Conservation (phyloP, 2,888 invertebrate genomes). For the Subacronicta megacephala region DNA sequence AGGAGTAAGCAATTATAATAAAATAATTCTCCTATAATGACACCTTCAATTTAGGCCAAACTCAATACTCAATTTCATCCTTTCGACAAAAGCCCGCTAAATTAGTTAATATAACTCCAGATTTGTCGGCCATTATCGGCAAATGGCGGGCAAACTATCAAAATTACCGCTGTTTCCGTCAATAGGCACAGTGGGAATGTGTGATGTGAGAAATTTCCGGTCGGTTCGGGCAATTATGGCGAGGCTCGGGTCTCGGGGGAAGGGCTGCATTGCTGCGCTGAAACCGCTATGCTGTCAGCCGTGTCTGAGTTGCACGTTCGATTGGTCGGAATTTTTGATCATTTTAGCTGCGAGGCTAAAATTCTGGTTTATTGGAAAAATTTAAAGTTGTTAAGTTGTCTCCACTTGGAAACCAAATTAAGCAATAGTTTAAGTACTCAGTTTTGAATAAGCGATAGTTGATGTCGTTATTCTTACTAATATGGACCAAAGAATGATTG, state of each 20-base stretch:
- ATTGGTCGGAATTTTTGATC: conserved; percentile 7
- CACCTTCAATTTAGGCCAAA: conserved; percentile 12
- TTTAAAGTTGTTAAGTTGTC: no score
- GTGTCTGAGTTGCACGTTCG: conserved; percentile 10
- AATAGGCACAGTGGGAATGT: conserved; percentile 56
- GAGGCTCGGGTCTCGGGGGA: conserved; percentile 39
- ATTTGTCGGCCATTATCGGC: conserved; percentile 45
- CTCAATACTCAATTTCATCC: conserved; percentile 21
- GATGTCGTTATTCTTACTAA: no score
- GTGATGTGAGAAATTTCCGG: conserved; percentile 50
- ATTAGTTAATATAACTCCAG: conserved; percentile 48
- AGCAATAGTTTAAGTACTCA: no score
- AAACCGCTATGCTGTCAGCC: conserved; percentile 42
- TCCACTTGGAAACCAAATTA: no score
- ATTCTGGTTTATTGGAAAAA: background rate
- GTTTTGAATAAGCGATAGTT: no score
- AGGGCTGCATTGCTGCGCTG: conserved; percentile 41
- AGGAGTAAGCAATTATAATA: background rate
- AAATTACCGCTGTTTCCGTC: conserved; percentile 49
- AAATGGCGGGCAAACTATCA: conserved; percentile 53
- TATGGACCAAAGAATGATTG: no score
- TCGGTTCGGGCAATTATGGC: conserved; percentile 52
- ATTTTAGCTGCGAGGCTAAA: background rate
- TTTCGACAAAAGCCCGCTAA: conserved; percentile 36
- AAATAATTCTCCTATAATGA: conserved; percentile 9